phyloP scores from a whole-genome alignment of 2,797 vertebrate genomes.

The Peromyscus aztecus region DNA sequence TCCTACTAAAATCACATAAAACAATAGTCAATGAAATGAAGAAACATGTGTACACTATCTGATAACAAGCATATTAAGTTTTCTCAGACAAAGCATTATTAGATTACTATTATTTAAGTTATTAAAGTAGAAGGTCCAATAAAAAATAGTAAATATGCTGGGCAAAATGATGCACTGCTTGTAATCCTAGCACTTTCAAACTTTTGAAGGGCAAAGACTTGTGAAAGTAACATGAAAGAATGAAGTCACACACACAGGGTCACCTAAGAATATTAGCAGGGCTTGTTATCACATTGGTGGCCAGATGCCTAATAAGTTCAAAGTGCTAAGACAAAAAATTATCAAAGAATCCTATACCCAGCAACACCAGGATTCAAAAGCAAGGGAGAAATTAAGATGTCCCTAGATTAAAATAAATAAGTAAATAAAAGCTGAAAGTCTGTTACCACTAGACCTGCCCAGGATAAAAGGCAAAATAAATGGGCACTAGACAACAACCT shows the following conservation, averaged over 20 bases:
- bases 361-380: background rate
- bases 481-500: background rate
- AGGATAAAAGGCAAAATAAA: background rate
- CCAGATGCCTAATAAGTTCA: background rate
- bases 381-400: conserved; percentile 6
- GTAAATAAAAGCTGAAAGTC: background rate
- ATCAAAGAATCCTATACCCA: background rate
- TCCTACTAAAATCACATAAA: conserved; percentile 62
- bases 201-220: conserved; percentile 1
- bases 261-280: background rate
- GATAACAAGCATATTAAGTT: background rate
- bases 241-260: background rate
- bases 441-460: background rate
- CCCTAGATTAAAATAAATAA: background rate
- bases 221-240: background rate
- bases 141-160: conserved; percentile 39
- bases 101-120: background rate
- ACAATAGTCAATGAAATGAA: conserved; percentile 50
- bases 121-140: background rate
- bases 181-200: background rate
- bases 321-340: background rate
- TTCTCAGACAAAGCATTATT: conserved; percentile 18
- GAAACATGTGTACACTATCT: background rate
- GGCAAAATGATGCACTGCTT: background rate
- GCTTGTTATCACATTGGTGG: background rate